phyloP scores from a whole-genome alignment of 2,888 invertebrate genomes.

The Hemaris fuciformis region DNA sequence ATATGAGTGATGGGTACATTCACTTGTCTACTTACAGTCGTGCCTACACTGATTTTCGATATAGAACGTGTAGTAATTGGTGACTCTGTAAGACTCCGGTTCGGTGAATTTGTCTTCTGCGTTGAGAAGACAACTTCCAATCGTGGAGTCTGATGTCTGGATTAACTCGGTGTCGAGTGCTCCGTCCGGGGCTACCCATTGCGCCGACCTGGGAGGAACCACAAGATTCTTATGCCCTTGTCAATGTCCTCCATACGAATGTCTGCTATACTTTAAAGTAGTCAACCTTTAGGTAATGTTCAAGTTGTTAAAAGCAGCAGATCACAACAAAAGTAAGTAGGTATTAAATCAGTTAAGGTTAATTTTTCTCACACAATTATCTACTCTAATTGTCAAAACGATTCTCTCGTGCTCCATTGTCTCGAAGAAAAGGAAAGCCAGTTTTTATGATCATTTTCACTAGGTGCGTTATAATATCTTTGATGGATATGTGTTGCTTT shows the following conservation, averaged over 20 bases:
- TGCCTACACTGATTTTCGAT: constrained; percentile 91
- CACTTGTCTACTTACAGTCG: constrained; percentile 73
- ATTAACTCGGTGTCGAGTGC: constrained; percentile 53
- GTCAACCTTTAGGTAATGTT: no score
- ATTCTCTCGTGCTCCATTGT: background rate
- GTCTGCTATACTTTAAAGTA: background rate
- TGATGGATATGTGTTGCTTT: background rate
- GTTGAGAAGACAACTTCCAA: constrained; percentile 87
- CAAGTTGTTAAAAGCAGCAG: no score
- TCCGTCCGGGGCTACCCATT: constrained; percentile 61
- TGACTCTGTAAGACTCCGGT: constrained; percentile 89
- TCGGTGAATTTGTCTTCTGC: constrained; percentile 87
- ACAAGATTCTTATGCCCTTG: background rate
- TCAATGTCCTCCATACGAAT: background rate
- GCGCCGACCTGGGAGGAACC: constrained; percentile 58
- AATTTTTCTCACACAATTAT: background rate
- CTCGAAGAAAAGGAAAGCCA: background rate
- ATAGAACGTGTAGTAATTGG: constrained; percentile 89
- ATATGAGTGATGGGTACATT: no score
- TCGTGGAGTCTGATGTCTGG: constrained; percentile 48
- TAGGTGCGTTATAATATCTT: background rate
- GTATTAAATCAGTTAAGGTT: background rate
- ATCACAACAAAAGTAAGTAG: no score
- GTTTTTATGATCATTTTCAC: background rate
- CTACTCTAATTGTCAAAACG: background rate